A percentile compares a stretch with the other conserved stretches of the same genome.
Evolutionary conservation across 2,113 vertebrate genomes (phyloP).

Genomic region (Proteles cristata): DNA sequence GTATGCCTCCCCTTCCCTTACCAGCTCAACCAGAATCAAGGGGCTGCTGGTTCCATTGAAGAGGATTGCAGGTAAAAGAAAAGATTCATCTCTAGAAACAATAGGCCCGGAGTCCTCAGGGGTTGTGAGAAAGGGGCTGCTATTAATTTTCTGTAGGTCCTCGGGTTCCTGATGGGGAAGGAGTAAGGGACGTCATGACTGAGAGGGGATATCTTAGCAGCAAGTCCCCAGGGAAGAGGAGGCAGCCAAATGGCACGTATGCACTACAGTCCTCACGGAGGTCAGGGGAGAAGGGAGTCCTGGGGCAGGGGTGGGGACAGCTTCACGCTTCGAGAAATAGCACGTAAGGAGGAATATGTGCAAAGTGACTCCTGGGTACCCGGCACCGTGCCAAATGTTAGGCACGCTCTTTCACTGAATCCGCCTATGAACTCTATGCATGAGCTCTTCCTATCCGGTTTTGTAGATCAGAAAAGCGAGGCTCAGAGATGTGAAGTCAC

Average conservation of each 20-base stretch:
- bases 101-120: background rate
- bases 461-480: background rate
- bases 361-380: background rate
- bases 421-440: background rate
- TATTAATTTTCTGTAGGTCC: slow-evolving; percentile 17
- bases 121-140: background rate
- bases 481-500: background rate
- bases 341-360: background rate
- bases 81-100: background rate
- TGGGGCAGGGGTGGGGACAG: background rate
- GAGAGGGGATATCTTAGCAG: background rate
- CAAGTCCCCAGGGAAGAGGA: background rate
- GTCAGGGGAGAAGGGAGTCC: background rate
- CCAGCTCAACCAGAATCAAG: background rate
- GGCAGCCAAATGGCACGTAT: background rate
- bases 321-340: background rate
- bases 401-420: background rate
- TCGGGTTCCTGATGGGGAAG: background rate
- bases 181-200: background rate
- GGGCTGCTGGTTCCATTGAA: background rate
- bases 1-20: background rate
- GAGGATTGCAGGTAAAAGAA: background rate
- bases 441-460: slow-evolving; percentile 12
- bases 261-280: background rate
- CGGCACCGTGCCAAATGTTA: background rate